Conservation (phyloP, 2,797 vertebrate species). For the Betta splendens region DNA sequence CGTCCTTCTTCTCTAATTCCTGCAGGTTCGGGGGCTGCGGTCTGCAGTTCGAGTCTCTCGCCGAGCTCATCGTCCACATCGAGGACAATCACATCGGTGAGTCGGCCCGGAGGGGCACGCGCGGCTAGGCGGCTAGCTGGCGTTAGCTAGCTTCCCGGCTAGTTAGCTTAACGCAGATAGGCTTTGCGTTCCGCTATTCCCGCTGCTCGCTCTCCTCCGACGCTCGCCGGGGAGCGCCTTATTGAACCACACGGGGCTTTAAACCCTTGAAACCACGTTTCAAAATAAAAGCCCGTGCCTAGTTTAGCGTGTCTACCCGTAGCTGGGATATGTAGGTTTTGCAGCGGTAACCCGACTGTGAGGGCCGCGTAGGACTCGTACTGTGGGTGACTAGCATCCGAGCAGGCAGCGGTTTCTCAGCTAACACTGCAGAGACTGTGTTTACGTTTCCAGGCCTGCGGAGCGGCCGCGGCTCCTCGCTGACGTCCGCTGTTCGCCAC, state of each 20-base stretch:
- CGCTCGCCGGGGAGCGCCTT: slow-evolving; percentile 7
- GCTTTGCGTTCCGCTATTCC: slow-evolving; percentile 67
- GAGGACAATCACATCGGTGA: slow-evolving; percentile 98
- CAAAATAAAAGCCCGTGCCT: too few species aligned
- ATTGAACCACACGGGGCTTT: neutral
- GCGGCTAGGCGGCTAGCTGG: slow-evolving; percentile 51
- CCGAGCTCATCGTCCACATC: slow-evolving; percentile 98
- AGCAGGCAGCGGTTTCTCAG: slow-evolving; percentile 59
- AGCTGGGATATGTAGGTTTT: slow-evolving; percentile 15
- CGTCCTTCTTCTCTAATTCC: slow-evolving; percentile 98
- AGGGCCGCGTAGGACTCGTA: slow-evolving; percentile 64
- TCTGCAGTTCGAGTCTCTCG: slow-evolving; percentile 92
- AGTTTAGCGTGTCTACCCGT: neutral
- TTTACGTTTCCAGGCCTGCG: slow-evolving; percentile 59
- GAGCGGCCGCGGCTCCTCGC: slow-evolving; percentile 21
- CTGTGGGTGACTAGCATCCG: slow-evolving; percentile 71
- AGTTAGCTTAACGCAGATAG: slow-evolving; percentile 48
- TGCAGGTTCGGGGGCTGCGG: slow-evolving; percentile 98
- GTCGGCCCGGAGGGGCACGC: slow-evolving; percentile 65
- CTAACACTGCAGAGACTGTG: slow-evolving; percentile 48
- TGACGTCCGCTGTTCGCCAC: too few species aligned
- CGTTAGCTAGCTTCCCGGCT: slow-evolving; percentile 50
- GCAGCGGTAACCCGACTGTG: slow-evolving; percentile 30
- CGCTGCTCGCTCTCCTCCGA: slow-evolving; percentile 36
- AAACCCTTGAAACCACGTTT: too few species aligned